phyloP scores from a whole-genome alignment of 2,113 vertebrate species.

The Danio rerio region GRCz12tu NC_133179.1:19004001-19004500 shows the following conservation, averaged over 20 bases:
- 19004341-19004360: neutral
- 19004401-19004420: conserved; percentile 37
- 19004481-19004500: conserved; percentile 73
- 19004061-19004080: too few relatives aligned
- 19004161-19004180: too few relatives aligned
- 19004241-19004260: conserved; percentile 26
- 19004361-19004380: conserved; percentile 44
- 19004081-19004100: too few relatives aligned
- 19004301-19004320: neutral
- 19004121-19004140: too few relatives aligned
- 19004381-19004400: conserved; percentile 50
- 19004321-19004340: conserved; percentile 37
- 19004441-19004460: conserved; percentile 73
- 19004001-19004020: too few relatives aligned
- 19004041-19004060: too few relatives aligned
- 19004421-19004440: conserved; percentile 41
- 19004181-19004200: too few relatives aligned
- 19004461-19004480: conserved; percentile 82
- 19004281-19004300: neutral
- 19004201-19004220: neutral
- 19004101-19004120: too few relatives aligned
- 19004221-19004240: conserved; percentile 35
- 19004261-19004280: conserved; percentile 44
- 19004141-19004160: too few relatives aligned
- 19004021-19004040: too few relatives aligned